Evolutionary conservation across 2,113 vertebrate genomes (phyloP).

Genomic region (Tylochromis polylepis): DNA sequence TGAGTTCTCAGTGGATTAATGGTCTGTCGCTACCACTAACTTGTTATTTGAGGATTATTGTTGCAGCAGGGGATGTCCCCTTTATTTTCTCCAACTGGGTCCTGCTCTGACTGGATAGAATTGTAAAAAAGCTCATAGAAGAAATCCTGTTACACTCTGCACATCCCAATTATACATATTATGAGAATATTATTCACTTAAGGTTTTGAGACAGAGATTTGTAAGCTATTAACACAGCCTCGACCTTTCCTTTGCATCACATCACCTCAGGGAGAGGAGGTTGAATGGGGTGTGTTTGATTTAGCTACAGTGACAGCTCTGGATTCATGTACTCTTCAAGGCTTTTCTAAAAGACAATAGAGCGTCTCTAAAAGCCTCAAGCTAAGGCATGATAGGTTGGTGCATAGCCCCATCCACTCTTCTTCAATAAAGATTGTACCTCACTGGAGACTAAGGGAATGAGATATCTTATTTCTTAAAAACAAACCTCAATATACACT

Average conservation of each 20-base stretch:
- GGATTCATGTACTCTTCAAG: constrained; percentile 28
- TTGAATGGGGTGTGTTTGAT: not conserved
- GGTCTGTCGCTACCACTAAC: constrained; percentile 49
- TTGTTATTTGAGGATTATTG: constrained; percentile 21
- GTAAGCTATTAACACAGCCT: constrained; percentile 52
- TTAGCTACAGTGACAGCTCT: constrained; percentile 15
- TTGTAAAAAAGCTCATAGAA: not conserved
- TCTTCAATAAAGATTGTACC: not conserved
- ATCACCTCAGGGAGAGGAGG: constrained; percentile 1
- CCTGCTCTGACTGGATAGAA: not conserved
- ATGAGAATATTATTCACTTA: not conserved
- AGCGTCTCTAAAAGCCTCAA: constrained; percentile 8
- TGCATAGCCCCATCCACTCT: not conserved
- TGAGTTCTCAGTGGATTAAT: constrained; percentile 59
- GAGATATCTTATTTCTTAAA: constrained; percentile 7
- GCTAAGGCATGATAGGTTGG: constrained; percentile 3
- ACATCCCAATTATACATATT: not conserved
- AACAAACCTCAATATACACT: not conserved
- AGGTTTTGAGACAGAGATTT: constrained; percentile 20
- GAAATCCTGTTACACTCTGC: not conserved
- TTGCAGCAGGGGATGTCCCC: not conserved
- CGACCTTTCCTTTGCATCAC: constrained; percentile 51
- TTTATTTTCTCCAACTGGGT: not conserved
- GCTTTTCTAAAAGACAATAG: constrained; percentile 30
- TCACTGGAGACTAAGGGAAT: not conserved